phyloP scores from a whole-genome alignment of 1,140 invertebrate genomes.

The Penaeus vannamei region DNA sequence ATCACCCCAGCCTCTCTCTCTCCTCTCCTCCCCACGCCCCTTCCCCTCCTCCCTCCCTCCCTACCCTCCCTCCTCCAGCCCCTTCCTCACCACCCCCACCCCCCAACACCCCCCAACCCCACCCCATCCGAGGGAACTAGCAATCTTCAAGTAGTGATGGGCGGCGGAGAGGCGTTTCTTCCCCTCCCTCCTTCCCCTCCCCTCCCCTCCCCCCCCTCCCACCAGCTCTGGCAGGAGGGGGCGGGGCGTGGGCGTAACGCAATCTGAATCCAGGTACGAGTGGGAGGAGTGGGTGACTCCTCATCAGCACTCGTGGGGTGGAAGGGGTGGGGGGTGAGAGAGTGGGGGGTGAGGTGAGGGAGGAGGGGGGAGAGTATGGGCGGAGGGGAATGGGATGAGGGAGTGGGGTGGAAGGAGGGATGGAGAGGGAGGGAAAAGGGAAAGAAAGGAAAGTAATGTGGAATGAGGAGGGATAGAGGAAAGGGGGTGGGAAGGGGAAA shows the following conservation, averaged over 20 bases:
- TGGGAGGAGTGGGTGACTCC: slow-evolving; percentile 45
- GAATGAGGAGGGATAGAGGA: background rate
- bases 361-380: no score
- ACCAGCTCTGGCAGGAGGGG: background rate
- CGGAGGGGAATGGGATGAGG: no score
- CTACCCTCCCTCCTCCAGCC: background rate
- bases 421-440: no score
- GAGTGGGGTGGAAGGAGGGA: no score
- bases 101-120: background rate
- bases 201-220: background rate
- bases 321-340: background rate
- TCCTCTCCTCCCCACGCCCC: background rate
- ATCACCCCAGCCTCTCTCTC: no score
- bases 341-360: background rate
- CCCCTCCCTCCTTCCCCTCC: background rate
- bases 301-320: slow-evolving; percentile 34
- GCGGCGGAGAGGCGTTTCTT: background rate
- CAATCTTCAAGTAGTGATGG: no score
- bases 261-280: slow-evolving; percentile 45
- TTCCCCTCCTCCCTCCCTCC: background rate
- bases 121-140: background rate
- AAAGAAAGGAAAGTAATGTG: background rate
- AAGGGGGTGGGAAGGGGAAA: no score
- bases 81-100: background rate
- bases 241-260: slow-evolving; percentile 47